Conservation (phyloP, 2,113 vertebrate species). For the Bubo blakistoni region DNA sequence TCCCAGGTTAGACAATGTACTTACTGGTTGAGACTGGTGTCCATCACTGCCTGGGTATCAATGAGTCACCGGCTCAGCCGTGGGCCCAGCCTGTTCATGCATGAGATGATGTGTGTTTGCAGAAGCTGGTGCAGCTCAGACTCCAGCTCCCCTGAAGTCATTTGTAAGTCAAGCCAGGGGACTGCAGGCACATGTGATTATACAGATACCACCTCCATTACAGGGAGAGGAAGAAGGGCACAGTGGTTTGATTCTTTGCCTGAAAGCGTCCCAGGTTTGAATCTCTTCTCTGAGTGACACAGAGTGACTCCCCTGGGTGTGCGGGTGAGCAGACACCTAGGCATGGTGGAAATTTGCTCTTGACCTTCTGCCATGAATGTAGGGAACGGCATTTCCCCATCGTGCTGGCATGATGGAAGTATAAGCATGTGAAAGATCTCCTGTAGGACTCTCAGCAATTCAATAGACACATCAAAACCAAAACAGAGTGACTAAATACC, state of each 20-base stretch:
- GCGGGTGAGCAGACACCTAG: neutral
- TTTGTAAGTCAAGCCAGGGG: neutral
- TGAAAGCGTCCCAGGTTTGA: neutral
- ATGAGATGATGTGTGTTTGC: neutral
- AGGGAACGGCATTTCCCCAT: neutral
- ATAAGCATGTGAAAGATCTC: neutral
- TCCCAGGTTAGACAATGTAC: neutral
- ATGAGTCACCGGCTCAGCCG: neutral
- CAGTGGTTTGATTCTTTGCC: neutral
- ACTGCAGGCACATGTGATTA: neutral
- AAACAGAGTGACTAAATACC: neutral
- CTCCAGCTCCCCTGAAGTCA: neutral
- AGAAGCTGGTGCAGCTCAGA: neutral
- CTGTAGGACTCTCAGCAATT: neutral
- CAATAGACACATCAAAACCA: neutral
- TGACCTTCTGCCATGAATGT: neutral
- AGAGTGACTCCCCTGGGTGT: accelerated
- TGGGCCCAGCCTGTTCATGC: neutral
- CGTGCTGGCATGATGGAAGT: neutral
- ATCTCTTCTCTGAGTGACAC: neutral
- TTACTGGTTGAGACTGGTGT: neutral
- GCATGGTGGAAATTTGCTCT: neutral
- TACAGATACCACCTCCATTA: neutral
- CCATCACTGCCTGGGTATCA: accelerated
- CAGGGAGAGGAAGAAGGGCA: neutral